These are phyloP conservation scores for Paratilapia polleni DNA, from an alignment of 2,113 vertebrate species.

Conservation along the genomic window DNA sequence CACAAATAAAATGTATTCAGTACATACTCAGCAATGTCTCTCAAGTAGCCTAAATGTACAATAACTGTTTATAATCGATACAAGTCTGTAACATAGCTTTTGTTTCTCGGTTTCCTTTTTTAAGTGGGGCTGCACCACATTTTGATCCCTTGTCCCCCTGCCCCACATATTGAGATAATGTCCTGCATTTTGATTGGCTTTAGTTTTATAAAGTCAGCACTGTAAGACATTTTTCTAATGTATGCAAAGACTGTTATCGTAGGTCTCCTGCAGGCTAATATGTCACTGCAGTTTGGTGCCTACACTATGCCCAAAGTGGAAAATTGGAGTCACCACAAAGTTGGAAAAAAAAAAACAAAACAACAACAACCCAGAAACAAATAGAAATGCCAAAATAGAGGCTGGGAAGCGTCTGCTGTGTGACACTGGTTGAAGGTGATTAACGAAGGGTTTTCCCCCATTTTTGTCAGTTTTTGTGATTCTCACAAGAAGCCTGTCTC, in stretches of 20 bases:
- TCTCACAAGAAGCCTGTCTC: rapidly evolving
- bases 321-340: neutral
- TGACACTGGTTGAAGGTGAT: neutral
- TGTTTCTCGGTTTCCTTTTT: neutral
- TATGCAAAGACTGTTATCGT: neutral
- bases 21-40: neutral
- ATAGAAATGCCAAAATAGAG: neutral
- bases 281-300: neutral
- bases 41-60: rapidly evolving
- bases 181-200: neutral
- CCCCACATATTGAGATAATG: neutral
- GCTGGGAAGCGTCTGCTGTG: neutral
- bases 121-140: neutral
- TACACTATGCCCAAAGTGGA: neutral
- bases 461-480: neutral
- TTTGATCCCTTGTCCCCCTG: neutral
- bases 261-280: neutral
- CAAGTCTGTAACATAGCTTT: neutral
- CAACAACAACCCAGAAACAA: neutral
- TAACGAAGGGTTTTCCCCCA: neutral
- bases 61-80: neutral
- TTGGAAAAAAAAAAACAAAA: too few relatives aligned
- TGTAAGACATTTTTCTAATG: neutral
- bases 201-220: neutral
- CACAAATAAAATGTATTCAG: neutral